A percentile compares a stretch with the other conserved stretches of the same genome.
phyloP scores from a whole-genome alignment of 2,888 invertebrate genomes.

The Panzeria rudis region DNA sequence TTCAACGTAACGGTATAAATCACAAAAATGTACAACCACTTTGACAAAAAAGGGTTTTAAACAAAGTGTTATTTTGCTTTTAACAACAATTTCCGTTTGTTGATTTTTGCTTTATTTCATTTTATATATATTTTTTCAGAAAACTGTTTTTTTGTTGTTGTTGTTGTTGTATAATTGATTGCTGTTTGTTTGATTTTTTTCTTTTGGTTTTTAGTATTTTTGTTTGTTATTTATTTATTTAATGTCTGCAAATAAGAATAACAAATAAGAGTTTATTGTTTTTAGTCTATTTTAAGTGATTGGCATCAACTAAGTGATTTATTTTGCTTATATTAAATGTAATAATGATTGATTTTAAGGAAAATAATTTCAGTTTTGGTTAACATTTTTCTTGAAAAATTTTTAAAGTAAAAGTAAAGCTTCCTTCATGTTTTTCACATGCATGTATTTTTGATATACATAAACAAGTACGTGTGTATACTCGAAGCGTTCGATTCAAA shows the following conservation, averaged over 20 bases:
- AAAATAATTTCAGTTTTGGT: neutral
- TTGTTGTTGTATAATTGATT: neutral
- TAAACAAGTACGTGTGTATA: too few relatives aligned
- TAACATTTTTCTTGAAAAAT: too few relatives aligned
- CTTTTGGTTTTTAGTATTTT: neutral
- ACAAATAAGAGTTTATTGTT: conserved; percentile 12
- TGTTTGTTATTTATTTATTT: conserved; percentile 9
- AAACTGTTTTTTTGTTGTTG: neutral
- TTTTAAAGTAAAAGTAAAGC: too few relatives aligned
- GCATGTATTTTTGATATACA: too few relatives aligned
- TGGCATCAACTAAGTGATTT: conserved; percentile 19
- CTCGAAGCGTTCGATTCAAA: too few relatives aligned
- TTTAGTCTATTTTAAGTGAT: conserved; percentile 29
- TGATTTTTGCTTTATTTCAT: conserved; percentile 10
- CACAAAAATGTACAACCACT: conserved; percentile 4
- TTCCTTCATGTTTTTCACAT: too few relatives aligned
- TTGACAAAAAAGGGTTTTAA: conserved; percentile 8
- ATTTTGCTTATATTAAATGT: neutral
- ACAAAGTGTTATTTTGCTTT: conserved; percentile 24
- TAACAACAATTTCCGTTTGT: conserved; percentile 35
- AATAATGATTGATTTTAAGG: neutral
- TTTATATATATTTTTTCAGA: conserved; percentile 24
- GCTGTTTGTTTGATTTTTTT: conserved; percentile 9
- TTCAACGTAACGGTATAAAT: conserved; percentile 5
- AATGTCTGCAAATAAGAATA: conserved; percentile 1